A percentile compares a stretch with the other conserved stretches of the same genome.
phyloP scores from a whole-genome alignment of 2,888 invertebrate species.

The Spicauda simplicius region DNA sequence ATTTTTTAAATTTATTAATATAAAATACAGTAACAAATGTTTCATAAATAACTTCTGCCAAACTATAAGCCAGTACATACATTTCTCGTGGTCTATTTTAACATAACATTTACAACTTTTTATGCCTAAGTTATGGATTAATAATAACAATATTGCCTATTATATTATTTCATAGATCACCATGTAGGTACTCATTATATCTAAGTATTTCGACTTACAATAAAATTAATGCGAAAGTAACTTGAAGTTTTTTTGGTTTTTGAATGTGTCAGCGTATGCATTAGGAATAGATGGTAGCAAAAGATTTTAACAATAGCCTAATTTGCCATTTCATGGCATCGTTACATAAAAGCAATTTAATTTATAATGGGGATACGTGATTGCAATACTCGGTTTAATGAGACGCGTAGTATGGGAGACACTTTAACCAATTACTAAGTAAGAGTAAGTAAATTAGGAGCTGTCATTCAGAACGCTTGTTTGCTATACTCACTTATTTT shows the following conservation, averaged over 20 bases:
- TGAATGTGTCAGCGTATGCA: not conserved
- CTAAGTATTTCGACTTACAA: not conserved
- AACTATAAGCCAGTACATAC: too few relatives aligned
- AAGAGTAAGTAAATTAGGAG: slow-evolving; percentile 6
- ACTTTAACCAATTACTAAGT: slow-evolving; percentile 13
- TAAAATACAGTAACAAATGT: too few relatives aligned
- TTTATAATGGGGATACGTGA: slow-evolving; percentile 20
- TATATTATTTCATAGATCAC: too few relatives aligned
- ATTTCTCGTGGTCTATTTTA: too few relatives aligned
- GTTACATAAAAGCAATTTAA: slow-evolving; percentile 24
- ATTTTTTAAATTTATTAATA: too few relatives aligned
- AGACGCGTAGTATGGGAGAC: not conserved
- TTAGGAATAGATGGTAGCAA: not conserved
- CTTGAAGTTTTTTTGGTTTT: not conserved
- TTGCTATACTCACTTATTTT: not conserved
- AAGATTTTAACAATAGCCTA: not conserved
- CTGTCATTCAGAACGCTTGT: not conserved
- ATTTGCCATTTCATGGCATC: slow-evolving; percentile 1
- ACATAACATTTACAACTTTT: too few relatives aligned
- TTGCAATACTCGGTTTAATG: slow-evolving; percentile 12
- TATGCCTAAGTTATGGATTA: too few relatives aligned
- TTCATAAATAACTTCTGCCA: too few relatives aligned
- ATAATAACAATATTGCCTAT: too few relatives aligned
- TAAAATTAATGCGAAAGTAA: not conserved
- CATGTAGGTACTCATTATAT: too few relatives aligned